Evolutionary conservation across 2,797 vertebrate genomes (phyloP), one percentile per base, ranked within the genome.

Genomic region (Fringilla coelebs): DNA sequence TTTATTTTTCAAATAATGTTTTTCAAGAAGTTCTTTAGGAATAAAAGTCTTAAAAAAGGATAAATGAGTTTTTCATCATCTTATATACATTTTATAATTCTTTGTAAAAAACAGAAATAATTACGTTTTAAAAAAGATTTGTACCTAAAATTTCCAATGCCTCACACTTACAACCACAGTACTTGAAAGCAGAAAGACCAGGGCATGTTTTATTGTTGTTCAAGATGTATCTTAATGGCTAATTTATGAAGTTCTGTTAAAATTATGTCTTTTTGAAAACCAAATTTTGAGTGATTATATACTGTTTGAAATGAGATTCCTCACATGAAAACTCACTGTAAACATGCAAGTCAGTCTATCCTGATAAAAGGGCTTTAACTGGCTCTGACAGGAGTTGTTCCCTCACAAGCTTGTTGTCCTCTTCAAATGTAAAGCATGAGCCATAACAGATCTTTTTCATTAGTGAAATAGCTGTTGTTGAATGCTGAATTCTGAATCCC

Each of bases 1-100:
- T 97, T 97, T 97, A 95, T 97, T 96, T 96, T 96, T 97, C 94
- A 89, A 80, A 86, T 90, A 88, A 93, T 93, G 93, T 93, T 89
- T 96, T 97, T 91, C 85, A 83, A 91, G 78, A 95, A 94, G 63
- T 95, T 95, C 94, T 93, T 67, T 94, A 94, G 88, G 94, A 95
- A 94, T 92, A 93, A 95, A 96, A 89, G 67, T 83, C 85, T 84
- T 90, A 67, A 96, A 90, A 89, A 94, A 92, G 92, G 91, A 86
- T 86, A 94, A 89, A 90, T 90, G 88, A 90, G 65, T 96, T 95
- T 97, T 97, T 95, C 87, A 77, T 95, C 92, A 95, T 88, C 93
- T 96, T 95, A 76, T 80, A 61, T 91, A 72, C 92, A 72, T 97
- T 96, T 95, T 96, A 91, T 96, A 96, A 86, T 97, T 96, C 68